These are phyloP conservation scores for Meleagris gallopavo DNA, from an alignment of 2,113 vertebrate species.

Conservation along the genomic window DNA sequence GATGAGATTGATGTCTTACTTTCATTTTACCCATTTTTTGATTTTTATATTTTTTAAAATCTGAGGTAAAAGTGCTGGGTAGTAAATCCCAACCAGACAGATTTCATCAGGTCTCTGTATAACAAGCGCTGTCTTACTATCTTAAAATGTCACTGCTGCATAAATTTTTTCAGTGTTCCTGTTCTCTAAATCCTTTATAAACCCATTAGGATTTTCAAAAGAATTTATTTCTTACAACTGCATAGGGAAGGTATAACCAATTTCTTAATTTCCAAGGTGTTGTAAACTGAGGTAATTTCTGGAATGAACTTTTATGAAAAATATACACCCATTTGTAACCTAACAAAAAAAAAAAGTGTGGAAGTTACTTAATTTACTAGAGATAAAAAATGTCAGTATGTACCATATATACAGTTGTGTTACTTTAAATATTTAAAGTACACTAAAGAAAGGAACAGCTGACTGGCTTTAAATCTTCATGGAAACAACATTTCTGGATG, in stretches of 20 bases:
- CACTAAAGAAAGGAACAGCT: slow-evolving; percentile 51
- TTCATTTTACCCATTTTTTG: neutral
- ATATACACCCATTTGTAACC: neutral
- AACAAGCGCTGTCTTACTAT: slow-evolving; percentile 61
- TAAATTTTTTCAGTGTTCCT: slow-evolving; percentile 62
- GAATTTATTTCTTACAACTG: slow-evolving; percentile 54
- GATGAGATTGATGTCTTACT: neutral
- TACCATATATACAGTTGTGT: neutral
- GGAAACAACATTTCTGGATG: slow-evolving; percentile 63
- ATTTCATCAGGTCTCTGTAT: slow-evolving; percentile 52
- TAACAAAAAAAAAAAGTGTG: slow-evolving; percentile 51
- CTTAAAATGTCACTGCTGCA: slow-evolving; percentile 42
- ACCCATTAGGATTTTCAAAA: slow-evolving; percentile 72
- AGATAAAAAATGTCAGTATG: slow-evolving; percentile 48
- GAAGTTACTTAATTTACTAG: slow-evolving; percentile 7
- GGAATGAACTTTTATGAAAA: slow-evolving; percentile 46
- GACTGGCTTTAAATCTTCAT: slow-evolving; percentile 70
- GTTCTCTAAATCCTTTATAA: slow-evolving; percentile 69
- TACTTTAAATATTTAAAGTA: slow-evolving; percentile 67
- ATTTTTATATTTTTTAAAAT: neutral
- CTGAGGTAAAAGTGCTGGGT: slow-evolving; percentile 31
- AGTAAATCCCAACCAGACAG: slow-evolving; percentile 60
- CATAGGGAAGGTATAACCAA: slow-evolving; percentile 55
- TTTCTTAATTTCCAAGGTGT: slow-evolving; percentile 47
- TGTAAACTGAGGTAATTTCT: slow-evolving; percentile 50